A percentile compares a stretch with the other conserved stretches of the same genome.
These are phyloP conservation scores for Chrysopa pallens DNA, from an alignment of 1,140 invertebrate genomes.

Conservation along the genomic window DNA sequence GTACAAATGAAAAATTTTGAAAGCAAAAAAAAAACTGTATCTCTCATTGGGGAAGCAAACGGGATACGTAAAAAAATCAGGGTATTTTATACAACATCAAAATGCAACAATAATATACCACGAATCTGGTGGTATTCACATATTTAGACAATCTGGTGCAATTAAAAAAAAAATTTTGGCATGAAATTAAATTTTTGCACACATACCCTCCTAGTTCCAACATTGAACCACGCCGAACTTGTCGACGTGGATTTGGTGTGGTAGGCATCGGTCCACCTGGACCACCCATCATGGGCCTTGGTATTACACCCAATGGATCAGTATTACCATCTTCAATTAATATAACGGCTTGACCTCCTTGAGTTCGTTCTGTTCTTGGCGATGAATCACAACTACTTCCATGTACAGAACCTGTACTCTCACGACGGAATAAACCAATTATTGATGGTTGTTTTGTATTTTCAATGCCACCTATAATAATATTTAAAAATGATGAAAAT, in stretches of 20 bases:
- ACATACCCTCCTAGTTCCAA: conserved; percentile 47
- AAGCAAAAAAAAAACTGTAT: no score
- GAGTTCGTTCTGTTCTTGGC: conserved; percentile 19
- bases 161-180: no score
- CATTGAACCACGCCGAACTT: conserved; percentile 44
- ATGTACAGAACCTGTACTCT: conserved; percentile 36
- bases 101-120: no score
- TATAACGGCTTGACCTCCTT: conserved; percentile 22
- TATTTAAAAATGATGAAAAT: background rate
- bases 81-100: no score
- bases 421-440: conserved; percentile 49
- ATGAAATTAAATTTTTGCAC: background rate
- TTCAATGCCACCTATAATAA: conserved; percentile 39
- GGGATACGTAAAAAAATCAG: no score
- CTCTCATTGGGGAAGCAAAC: no score
- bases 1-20: no score
- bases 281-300: conserved; percentile 17
- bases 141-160: no score
- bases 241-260: conserved; percentile 34
- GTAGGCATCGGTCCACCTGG: conserved; percentile 25
- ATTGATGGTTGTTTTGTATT: conserved; percentile 53
- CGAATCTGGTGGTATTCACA: no score
- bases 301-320: conserved; percentile 32
- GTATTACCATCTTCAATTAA: conserved; percentile 31
- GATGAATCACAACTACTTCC: conserved; percentile 23